A percentile compares a stretch with the other conserved stretches of the same genome.
Conservation (phyloP, 2,888 invertebrate genomes). For the Odontocolon sp. region DNA sequence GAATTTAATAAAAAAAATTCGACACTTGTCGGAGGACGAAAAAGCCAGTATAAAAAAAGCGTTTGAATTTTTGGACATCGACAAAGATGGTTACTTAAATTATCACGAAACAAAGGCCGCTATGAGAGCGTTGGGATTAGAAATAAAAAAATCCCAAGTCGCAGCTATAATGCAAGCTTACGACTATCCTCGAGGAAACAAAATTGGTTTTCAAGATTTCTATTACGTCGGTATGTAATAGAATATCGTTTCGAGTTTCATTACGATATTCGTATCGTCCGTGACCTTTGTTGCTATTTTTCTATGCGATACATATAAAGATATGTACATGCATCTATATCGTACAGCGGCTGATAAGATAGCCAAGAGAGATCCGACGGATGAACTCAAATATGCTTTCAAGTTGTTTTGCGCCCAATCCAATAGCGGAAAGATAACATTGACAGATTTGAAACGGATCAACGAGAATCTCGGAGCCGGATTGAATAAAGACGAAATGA, state of each 20-base stretch:
- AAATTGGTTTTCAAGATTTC: conserved; percentile 67
- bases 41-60: conserved; percentile 65
- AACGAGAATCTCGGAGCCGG: conserved; percentile 61
- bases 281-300: too few relatives aligned
- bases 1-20: conserved; percentile 43
- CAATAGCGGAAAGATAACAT: conserved; percentile 61
- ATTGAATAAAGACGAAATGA: conserved; percentile 69
- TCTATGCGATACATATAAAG: not conserved
- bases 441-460: conserved; percentile 65
- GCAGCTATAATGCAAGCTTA: conserved; percentile 65
- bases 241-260: not conserved
- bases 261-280: too few relatives aligned
- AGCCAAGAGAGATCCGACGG: conserved; percentile 63
- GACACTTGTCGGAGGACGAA: conserved; percentile 60
- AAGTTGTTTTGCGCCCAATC: conserved; percentile 64
- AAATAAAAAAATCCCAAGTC: conserved; percentile 68
- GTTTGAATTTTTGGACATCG: conserved; percentile 68
- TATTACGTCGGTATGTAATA: conserved; percentile 68
- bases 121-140: conserved; percentile 68
- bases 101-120: conserved; percentile 71
- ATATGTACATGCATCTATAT: not conserved
- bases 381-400: conserved; percentile 69
- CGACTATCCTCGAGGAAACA: conserved; percentile 57
- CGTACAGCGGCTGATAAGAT: conserved; percentile 66
- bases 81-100: conserved; percentile 70